A percentile compares a stretch with the other conserved stretches of the same genome.
Conservation (phyloP, 1,140 invertebrate species). For the Wasmannia auropunctata region DNA sequence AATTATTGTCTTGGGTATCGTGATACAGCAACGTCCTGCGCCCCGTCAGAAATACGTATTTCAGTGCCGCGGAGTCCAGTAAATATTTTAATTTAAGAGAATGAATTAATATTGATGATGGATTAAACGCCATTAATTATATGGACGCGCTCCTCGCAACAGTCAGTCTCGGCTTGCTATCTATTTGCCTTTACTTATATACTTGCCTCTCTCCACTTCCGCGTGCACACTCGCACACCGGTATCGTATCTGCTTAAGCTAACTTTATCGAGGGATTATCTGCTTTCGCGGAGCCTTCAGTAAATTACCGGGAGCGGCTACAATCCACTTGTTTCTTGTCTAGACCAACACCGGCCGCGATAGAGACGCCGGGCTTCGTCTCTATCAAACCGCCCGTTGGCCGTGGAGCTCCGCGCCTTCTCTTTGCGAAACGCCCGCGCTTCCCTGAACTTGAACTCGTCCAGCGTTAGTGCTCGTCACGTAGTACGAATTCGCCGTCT, state of each 20-base stretch:
- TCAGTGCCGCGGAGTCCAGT: background rate
- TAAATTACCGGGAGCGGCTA: constrained; percentile 57
- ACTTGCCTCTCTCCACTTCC: constrained; percentile 28
- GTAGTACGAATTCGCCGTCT: constrained; percentile 60
- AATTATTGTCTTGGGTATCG: constrained; percentile 50
- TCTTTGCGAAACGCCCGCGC: constrained; percentile 54
- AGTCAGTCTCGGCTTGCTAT: background rate
- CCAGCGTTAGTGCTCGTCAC: background rate
- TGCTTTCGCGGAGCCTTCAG: constrained; percentile 44
- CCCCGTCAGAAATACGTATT: constrained; percentile 9
- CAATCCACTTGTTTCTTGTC: constrained; percentile 71
- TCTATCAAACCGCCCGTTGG: constrained; percentile 49
- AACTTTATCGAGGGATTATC: constrained; percentile 60
- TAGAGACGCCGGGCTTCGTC: constrained; percentile 40
- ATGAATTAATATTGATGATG: constrained; percentile 30
- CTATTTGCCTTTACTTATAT: constrained; percentile 32
- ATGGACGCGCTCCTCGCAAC: background rate
- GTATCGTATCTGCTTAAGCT: constrained; percentile 50
- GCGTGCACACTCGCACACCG: constrained; percentile 27
- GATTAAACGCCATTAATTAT: constrained; percentile 28
- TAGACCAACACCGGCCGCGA: constrained; percentile 40
- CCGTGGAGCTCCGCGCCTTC: constrained; percentile 41
- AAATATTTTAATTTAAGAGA: constrained; percentile 4
- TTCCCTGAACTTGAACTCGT: constrained; percentile 77
- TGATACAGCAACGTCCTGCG: constrained; percentile 11